Base-by-base conservation (phyloP, 1,140 invertebrate genomes). In the Procambarus clarkii region DNA sequence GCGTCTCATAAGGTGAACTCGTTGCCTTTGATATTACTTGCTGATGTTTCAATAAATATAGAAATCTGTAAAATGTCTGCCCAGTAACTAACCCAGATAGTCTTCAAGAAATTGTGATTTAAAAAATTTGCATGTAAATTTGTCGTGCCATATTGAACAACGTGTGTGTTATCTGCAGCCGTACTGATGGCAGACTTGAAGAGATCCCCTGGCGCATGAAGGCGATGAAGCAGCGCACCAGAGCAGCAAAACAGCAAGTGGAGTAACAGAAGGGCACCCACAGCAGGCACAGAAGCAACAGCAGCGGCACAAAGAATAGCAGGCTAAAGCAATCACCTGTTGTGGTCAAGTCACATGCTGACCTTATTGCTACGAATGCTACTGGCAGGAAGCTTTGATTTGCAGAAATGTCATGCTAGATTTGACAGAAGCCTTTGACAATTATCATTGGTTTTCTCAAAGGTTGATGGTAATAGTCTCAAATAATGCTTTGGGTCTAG, bases 201-300 rank as follows among this genome's bases (percentile, higher is more conserved):
- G 81, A 91, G 82, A 86, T 88, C 86, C 89, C 82, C 89, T 91
- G 89, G 89, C 89, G 88, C 82, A 91, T 91, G 89, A 91, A 91
- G 89, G 89, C 89, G 89, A 91, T 91, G 89, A 91, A 91, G 89
- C 82, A 91, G 89, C 88, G 88, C 89, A 91, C 88, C 89, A 91
- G 89, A 91, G 89, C 89, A 91, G 89, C 89, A 64, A 77, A 64
- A 91, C 89, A 91, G 79, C 83, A 91, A 48, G 89, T 91, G 89
- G 89, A 91, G 89, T 83, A 91, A 91, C 76, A 91, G 74, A 86
- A 50, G 89, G 82, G 83, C 81, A 84, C 76, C 82, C 83, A 91
- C 89, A 85, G 82, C 82, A 85, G 81, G 82, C 89, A 86, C 89
- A 86, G 89, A 54, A 86, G 76, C 88, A 91, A 69, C 82, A 91